These are phyloP conservation scores for Tupaia tana DNA, from an alignment of 2,113 vertebrate genomes.

Conservation along the genomic window DNA sequence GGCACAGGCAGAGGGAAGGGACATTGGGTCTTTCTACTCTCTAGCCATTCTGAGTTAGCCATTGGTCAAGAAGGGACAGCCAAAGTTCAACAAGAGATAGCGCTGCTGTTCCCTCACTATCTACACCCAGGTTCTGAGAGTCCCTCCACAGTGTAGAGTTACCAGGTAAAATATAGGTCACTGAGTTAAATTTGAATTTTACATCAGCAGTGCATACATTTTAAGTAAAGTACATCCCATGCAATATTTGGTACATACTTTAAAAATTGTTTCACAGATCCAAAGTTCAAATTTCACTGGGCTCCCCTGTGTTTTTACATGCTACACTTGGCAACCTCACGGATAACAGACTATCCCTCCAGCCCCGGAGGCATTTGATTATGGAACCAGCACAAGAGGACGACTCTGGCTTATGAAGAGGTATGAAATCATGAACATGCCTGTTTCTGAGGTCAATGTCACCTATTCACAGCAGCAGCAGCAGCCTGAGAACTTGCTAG, in stretches of 20 bases:
- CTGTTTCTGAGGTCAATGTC: not conserved
- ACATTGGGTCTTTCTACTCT: not conserved
- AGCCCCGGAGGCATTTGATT: not conserved
- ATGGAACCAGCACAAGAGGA: not conserved
- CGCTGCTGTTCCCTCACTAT: not conserved
- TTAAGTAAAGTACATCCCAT: not conserved
- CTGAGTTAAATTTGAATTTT: slow-evolving; percentile 5
- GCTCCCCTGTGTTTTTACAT: not conserved
- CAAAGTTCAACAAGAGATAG: not conserved
- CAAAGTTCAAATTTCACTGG: slow-evolving; percentile 29
- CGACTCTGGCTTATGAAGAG: not conserved
- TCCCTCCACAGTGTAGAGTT: not conserved
- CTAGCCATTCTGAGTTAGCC: not conserved
- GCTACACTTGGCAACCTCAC: not conserved
- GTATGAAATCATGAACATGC: not conserved
- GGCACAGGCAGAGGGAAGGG: not conserved
- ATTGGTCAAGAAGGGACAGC: not conserved
- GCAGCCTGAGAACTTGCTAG: not conserved
- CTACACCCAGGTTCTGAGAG: not conserved
- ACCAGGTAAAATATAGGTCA: not conserved
- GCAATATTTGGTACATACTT: not conserved
- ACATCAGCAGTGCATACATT: not conserved
- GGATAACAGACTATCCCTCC: not conserved
- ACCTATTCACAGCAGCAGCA: not conserved
- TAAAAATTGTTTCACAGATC: not conserved